Conservation (phyloP, 2,113 vertebrate genomes). For the Hemibagrus wyckioides region DNA sequence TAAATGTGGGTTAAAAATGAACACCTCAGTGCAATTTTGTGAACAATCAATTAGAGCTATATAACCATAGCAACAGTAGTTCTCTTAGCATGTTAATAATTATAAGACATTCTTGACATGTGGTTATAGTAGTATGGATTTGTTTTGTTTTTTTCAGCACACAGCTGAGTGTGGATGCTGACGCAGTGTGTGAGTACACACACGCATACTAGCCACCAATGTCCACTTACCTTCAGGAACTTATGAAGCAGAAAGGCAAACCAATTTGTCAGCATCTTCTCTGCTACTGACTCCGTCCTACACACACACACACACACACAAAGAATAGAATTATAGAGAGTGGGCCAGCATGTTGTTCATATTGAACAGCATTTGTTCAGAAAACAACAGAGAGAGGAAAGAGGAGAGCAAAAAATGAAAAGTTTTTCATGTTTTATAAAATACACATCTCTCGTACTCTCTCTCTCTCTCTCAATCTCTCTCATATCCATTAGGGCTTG, state of each 20-base stretch:
- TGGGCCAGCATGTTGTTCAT: too few relatives aligned
- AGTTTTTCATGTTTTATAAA: slow-evolving; percentile 21
- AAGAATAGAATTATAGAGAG: background rate
- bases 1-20: background rate
- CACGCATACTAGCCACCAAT: too few relatives aligned
- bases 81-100: background rate
- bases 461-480: background rate
- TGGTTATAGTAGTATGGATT: background rate
- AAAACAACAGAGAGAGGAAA: background rate
- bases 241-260: slow-evolving; percentile 80
- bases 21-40: background rate
- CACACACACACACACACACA: slow-evolving; percentile 29
- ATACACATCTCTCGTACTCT: background rate
- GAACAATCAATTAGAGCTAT: background rate
- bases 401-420: too few relatives aligned
- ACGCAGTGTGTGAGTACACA: background rate
- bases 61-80: background rate
- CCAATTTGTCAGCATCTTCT: slow-evolving; percentile 36
- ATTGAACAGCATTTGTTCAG: slow-evolving; percentile 6
- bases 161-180: background rate
- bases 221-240: slow-evolving; percentile 77
- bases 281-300: slow-evolving; percentile 26
- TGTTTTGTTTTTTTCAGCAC: background rate
- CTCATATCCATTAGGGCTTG: background rate
- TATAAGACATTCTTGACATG: background rate